A percentile compares a stretch with the other conserved stretches of the same genome.
Conservation (phyloP, 2,888 invertebrate species). For the Anticlea derivata region DNA sequence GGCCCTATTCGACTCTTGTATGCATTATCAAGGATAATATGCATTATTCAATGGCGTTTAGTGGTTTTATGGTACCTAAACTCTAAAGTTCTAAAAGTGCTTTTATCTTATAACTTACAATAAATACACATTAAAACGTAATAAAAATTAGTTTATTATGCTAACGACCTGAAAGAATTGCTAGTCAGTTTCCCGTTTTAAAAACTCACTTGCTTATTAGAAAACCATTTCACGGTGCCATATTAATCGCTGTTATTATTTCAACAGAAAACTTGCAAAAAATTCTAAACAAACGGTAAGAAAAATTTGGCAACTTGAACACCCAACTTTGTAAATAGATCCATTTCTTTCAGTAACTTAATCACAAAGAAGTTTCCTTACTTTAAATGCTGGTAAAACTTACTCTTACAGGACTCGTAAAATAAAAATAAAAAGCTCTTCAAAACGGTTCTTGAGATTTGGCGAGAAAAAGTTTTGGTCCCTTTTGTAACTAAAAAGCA, state of each 20-base stretch:
- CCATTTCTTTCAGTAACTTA: slow-evolving; percentile 55
- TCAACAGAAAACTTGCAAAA: background rate
- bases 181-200: too few species aligned
- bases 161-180: too few species aligned
- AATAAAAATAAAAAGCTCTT: slow-evolving; percentile 55
- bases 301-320: slow-evolving; percentile 27
- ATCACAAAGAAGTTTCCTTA: slow-evolving; percentile 50
- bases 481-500: slow-evolving; percentile 31
- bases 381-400: slow-evolving; percentile 49
- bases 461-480: slow-evolving; percentile 30
- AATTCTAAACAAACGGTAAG: slow-evolving; percentile 7
- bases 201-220: background rate
- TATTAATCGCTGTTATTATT: slow-evolving; percentile 7
- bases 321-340: slow-evolving; percentile 48
- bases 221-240: background rate
- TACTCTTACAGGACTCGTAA: slow-evolving; percentile 46
- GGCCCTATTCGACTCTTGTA: too few species aligned
- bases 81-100: too few species aligned
- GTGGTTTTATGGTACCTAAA: too few species aligned
- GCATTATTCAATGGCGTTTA: too few species aligned
- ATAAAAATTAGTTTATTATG: too few species aligned
- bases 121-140: too few species aligned
- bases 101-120: too few species aligned
- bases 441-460: slow-evolving; percentile 38
- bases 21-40: too few species aligned